phyloP scores from a whole-genome alignment of 2,888 invertebrate genomes.

The Drosophila algonquin region DNA sequence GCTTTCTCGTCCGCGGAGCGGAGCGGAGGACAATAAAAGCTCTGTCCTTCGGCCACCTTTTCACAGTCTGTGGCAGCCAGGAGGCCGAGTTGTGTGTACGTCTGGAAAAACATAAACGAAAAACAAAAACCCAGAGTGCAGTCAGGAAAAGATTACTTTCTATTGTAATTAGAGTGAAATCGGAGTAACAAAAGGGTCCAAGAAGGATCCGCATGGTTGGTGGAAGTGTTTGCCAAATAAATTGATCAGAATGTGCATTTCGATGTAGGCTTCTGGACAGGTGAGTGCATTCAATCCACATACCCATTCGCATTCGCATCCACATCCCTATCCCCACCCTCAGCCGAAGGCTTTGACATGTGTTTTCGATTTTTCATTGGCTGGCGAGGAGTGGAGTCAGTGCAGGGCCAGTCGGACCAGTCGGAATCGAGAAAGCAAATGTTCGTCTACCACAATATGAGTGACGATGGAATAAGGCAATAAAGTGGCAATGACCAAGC shows the following conservation, averaged over 20 bases:
- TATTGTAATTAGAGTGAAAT: conserved; percentile 10
- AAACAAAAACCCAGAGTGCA: conserved; percentile 19
- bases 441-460: background rate
- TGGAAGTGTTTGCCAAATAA: background rate
- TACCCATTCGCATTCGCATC: background rate
- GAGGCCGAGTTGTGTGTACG: conserved; percentile 22
- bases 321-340: background rate
- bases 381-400: conserved; percentile 9
- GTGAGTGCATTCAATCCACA: conserved; percentile 31
- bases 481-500: conserved; percentile 14
- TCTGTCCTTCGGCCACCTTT: conserved; percentile 47
- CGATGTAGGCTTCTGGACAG: conserved; percentile 5
- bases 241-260: conserved; percentile 4
- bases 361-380: conserved; percentile 65
- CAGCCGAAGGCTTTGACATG: conserved; percentile 61
- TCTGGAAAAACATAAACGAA: conserved; percentile 14
- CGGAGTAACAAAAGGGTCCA: conserved; percentile 2
- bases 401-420: background rate
- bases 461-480: conserved; percentile 15
- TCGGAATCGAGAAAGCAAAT: conserved; percentile 8
- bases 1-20: conserved; percentile 48
- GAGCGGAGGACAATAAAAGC: conserved; percentile 70
- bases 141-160: conserved; percentile 26
- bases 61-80: conserved; percentile 63
- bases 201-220: background rate